These are phyloP conservation scores for Ciconia nigra DNA, from an alignment of 2,797 vertebrate species.

Conservation along the genomic window DNA sequence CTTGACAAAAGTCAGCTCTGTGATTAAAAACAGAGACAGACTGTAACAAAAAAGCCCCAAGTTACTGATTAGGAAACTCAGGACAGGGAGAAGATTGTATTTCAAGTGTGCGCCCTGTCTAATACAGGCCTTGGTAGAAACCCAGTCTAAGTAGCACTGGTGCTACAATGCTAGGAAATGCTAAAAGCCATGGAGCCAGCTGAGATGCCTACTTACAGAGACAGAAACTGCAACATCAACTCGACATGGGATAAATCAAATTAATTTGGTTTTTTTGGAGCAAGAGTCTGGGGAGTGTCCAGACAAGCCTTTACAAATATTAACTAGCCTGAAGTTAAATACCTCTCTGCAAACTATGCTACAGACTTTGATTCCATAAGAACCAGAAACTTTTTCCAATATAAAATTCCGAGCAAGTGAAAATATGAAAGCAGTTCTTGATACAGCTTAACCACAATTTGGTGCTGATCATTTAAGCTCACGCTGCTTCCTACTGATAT, in stretches of 20 bases:
- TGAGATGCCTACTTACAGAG: background rate
- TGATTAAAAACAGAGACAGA: background rate
- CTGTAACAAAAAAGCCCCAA: background rate
- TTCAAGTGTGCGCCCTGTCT: background rate
- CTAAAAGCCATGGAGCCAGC: background rate
- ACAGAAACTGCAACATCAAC: background rate
- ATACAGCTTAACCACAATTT: background rate
- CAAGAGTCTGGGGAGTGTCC: constrained; percentile 43
- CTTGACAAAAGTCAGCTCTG: background rate
- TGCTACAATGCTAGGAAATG: background rate
- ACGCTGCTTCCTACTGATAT: background rate
- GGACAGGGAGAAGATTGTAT: background rate
- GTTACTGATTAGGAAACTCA: background rate
- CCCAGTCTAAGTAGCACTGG: background rate
- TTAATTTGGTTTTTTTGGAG: background rate
- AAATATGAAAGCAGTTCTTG: background rate
- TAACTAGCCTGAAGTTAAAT: constrained; percentile 33
- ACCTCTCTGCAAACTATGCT: constrained; percentile 13
- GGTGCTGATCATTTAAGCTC: background rate
- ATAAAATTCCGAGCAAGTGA: background rate
- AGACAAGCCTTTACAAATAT: constrained; percentile 51
- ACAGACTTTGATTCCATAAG: background rate
- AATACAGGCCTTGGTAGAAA: background rate
- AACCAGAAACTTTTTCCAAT: background rate
- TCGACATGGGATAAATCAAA: background rate